A percentile compares a stretch with the other conserved stretches of the same genome.
These are phyloP conservation scores for Himalopsyche kuldschensis DNA, from an alignment of 2,888 invertebrate species.

Conservation along the genomic window DNA sequence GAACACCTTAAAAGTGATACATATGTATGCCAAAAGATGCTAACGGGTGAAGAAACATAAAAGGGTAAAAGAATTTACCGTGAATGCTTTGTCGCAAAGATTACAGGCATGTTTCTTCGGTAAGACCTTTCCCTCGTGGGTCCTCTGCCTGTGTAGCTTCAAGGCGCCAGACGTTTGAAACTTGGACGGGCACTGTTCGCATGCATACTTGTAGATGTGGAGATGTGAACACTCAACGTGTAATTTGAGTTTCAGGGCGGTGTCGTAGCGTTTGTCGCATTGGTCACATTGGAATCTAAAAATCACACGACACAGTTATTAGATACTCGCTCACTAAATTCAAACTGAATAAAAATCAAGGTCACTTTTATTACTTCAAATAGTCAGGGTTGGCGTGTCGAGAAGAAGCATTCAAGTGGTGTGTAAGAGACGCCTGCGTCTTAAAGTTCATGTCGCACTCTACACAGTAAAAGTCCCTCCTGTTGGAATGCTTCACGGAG, in stretches of 20 bases:
- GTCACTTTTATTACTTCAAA: background rate
- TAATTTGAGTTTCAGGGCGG: background rate
- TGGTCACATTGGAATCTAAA: background rate
- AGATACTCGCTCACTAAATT: no score
- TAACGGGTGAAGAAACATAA: no score
- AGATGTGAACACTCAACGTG: background rate
- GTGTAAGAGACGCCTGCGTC: constrained; percentile 49
- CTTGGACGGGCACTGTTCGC: background rate
- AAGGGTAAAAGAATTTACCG: background rate
- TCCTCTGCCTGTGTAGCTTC: background rate
- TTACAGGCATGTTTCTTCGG: background rate
- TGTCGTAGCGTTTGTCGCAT: background rate
- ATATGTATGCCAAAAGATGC: no score
- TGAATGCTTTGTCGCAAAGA: background rate
- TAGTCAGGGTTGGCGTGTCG: background rate
- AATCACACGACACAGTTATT: background rate
- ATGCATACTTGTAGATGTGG: background rate
- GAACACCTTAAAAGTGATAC: no score
- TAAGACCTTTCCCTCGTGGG: background rate
- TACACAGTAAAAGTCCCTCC: constrained; percentile 52
- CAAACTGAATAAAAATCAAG: no score
- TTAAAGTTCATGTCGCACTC: constrained; percentile 53
- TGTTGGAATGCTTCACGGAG: constrained; percentile 49
- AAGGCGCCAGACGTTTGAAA: background rate
- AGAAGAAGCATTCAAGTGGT: constrained; percentile 44